Conservation (phyloP, 1,140 invertebrate genomes). For the Mactra quadrangularis region DNA sequence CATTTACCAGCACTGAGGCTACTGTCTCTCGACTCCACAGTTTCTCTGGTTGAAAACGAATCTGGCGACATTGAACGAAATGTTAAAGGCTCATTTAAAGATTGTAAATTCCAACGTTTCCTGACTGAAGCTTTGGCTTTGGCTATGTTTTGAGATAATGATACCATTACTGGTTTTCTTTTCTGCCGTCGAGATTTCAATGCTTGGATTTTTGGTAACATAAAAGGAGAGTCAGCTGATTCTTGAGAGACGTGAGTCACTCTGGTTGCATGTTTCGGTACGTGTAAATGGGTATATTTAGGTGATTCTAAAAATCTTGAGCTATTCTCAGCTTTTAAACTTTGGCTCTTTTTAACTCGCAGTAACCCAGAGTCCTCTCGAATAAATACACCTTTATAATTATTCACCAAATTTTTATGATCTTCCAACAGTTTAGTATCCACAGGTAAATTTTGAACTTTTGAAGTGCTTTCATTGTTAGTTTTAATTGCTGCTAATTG, state of each 20-base stretch:
- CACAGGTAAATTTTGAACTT: too few species aligned
- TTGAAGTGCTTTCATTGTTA: too few species aligned
- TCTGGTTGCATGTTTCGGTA: neutral
- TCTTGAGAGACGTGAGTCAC: constrained; percentile 54
- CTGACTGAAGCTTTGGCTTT: constrained; percentile 7
- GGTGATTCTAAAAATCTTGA: constrained; percentile 38
- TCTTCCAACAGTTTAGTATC: too few species aligned
- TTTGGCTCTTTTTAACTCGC: constrained; percentile 23
- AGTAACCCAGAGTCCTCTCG: constrained; percentile 9
- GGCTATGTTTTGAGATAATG: constrained; percentile 23
- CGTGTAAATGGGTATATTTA: constrained; percentile 50
- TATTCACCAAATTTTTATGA: too few species aligned
- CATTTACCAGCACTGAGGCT: constrained; percentile 2
- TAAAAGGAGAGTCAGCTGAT: constrained; percentile 49
- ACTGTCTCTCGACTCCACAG: constrained; percentile 33
- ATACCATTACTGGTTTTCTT: constrained; percentile 37
- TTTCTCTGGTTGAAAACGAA: constrained; percentile 28
- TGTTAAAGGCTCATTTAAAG: constrained; percentile 35
- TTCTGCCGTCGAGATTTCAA: neutral
- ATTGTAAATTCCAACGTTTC: constrained; percentile 50
- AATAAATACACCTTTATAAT: neutral
- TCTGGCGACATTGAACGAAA: constrained; percentile 5
- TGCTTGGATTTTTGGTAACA: neutral
- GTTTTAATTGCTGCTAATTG: too few species aligned
- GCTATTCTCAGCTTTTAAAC: neutral